A percentile compares a stretch with the other conserved stretches of the same genome.
Evolutionary conservation across 2,888 invertebrate genomes (phyloP).

Genomic region (Mellilla xanthometata): DNA sequence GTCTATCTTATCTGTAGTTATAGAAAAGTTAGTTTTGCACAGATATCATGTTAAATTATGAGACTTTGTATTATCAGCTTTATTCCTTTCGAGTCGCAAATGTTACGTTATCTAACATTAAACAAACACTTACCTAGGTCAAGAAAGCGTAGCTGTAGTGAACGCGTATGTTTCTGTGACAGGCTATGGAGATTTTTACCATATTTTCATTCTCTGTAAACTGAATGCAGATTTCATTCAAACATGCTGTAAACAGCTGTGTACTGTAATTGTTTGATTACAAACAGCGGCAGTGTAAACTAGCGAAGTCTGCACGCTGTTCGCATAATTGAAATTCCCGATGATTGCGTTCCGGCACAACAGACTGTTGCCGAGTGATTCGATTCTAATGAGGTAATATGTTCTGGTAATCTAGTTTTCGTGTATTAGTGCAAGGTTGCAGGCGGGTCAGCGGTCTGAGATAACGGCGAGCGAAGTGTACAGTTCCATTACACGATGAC

Average conservation of each 20-base stretch:
- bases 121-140: conserved; percentile 44
- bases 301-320: conserved; percentile 1
- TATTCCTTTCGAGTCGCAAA: conserved; percentile 7
- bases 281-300: conserved; percentile 2
- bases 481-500: conserved; percentile 6
- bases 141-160: conserved; percentile 46
- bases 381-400: conserved; percentile 11
- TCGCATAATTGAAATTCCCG: conserved; percentile 17
- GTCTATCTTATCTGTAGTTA: too few species aligned
- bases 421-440: conserved; percentile 15
- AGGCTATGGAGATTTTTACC: not conserved
- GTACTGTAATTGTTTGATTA: not conserved
- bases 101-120: conserved; percentile 25
- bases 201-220: conserved; percentile 37
- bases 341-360: conserved; percentile 8
- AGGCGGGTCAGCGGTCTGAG: conserved; percentile 39
- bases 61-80: conserved; percentile 14
- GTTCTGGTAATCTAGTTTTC: conserved; percentile 11
- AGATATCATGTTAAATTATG: conserved; percentile 11
- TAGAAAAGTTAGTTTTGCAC: not conserved
- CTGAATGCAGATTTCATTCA: conserved; percentile 33
- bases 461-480: conserved; percentile 43
- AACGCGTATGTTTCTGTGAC: conserved; percentile 32
- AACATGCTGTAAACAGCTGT: not conserved
- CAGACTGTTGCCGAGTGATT: conserved; percentile 1